phyloP scores from a whole-genome alignment of 2,113 vertebrate genomes.

The Neogale vison region DNA sequence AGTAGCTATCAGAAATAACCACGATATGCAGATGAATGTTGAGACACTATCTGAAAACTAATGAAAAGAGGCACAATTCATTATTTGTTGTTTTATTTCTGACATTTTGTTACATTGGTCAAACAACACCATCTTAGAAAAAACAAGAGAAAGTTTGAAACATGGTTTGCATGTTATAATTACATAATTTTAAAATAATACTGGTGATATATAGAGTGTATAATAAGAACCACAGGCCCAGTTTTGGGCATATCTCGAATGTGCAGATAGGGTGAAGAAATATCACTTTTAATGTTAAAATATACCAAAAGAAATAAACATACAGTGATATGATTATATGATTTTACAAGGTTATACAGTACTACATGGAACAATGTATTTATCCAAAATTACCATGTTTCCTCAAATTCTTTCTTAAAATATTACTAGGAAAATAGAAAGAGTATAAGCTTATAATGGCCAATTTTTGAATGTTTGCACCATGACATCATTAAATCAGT shows the following conservation, averaged over 20 bases:
- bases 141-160: background rate
- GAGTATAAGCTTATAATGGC: background rate
- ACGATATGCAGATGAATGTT: background rate
- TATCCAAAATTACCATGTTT: background rate
- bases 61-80: background rate
- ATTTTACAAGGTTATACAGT: background rate
- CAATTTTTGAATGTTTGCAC: background rate
- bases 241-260: background rate
- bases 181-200: background rate
- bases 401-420: background rate
- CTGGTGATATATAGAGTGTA: background rate
- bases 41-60: background rate
- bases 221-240: background rate
- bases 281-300: background rate
- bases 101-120: background rate
- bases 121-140: background rate
- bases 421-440: background rate
- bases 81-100: background rate
- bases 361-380: background rate
- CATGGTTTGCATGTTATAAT: background rate
- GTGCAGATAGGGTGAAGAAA: background rate
- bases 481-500: background rate
- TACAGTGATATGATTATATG: background rate
- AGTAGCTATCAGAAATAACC: background rate
- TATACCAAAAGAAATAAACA: background rate